Conservation (phyloP, 2,113 vertebrate genomes). For the Rafetus swinhoei region DNA sequence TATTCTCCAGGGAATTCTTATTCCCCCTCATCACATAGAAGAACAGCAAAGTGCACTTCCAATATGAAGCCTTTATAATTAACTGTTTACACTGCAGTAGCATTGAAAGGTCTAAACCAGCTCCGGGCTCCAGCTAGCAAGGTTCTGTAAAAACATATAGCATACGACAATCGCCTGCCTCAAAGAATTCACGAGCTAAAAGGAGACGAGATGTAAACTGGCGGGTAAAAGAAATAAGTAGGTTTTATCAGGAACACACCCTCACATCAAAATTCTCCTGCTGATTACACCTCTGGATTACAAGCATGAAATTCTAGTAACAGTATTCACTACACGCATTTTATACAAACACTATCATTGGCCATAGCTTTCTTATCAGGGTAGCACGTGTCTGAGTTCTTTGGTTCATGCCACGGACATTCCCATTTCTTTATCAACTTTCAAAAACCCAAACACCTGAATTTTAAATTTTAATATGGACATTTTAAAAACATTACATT, state of each 20-base stretch:
- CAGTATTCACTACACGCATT: conserved; percentile 72
- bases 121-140: not conserved
- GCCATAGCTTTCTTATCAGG: conserved; percentile 73
- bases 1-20: conserved; percentile 26
- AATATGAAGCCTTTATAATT: not conserved
- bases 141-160: not conserved
- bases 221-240: not conserved
- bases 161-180: not conserved
- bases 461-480: conserved; percentile 74
- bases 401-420: conserved; percentile 66
- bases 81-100: not conserved
- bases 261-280: not conserved
- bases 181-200: not conserved
- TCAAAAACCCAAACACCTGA: conserved; percentile 67
- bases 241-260: not conserved
- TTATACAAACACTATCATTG: conserved; percentile 77
- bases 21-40: not conserved
- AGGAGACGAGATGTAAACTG: not conserved
- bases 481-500: conserved; percentile 75
- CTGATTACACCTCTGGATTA: conserved; percentile 7
- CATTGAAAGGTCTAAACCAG: not conserved
- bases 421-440: conserved; percentile 66
- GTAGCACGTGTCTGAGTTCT: conserved; percentile 64
- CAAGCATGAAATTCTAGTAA: conserved; percentile 22
- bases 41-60: conserved; percentile 28